phyloP scores from a whole-genome alignment of 2,888 invertebrate genomes.

The Phanerotoma sp. region DNA sequence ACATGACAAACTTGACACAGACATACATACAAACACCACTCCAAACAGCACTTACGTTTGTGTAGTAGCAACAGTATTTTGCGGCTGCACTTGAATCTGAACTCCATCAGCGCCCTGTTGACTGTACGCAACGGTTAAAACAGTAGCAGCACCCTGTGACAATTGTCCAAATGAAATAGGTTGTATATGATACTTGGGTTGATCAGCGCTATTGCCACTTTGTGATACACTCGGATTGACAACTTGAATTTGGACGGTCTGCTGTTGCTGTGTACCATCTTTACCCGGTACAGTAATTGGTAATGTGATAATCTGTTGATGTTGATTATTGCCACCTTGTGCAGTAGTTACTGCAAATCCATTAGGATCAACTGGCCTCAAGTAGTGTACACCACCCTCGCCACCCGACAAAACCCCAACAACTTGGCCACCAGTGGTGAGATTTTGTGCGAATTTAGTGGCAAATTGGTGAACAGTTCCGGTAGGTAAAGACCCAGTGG shows the following conservation, averaged over 20 bases:
- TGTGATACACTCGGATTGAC: constrained; percentile 63
- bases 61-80: constrained; percentile 55
- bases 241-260: constrained; percentile 78
- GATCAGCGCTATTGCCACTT: constrained; percentile 60
- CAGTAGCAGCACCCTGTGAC: constrained; percentile 71
- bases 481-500: constrained; percentile 64
- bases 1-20: no score
- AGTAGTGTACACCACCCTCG: constrained; percentile 74
- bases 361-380: constrained; percentile 66
- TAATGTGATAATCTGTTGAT: constrained; percentile 73
- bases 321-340: constrained; percentile 55
- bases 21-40: no score
- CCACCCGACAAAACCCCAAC: constrained; percentile 71
- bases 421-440: constrained; percentile 69
- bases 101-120: constrained; percentile 62
- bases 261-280: constrained; percentile 68
- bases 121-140: constrained; percentile 75
- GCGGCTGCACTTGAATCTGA: constrained; percentile 55
- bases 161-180: constrained; percentile 76
- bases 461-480: constrained; percentile 64
- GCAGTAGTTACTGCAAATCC: constrained; percentile 52
- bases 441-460: constrained; percentile 72
- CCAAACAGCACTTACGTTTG: constrained; percentile 48
- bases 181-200: constrained; percentile 73
- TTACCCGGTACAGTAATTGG: constrained; percentile 78